phyloP scores from a whole-genome alignment of 2,888 invertebrate genomes.

The Neoitamus cyanurus region DNA sequence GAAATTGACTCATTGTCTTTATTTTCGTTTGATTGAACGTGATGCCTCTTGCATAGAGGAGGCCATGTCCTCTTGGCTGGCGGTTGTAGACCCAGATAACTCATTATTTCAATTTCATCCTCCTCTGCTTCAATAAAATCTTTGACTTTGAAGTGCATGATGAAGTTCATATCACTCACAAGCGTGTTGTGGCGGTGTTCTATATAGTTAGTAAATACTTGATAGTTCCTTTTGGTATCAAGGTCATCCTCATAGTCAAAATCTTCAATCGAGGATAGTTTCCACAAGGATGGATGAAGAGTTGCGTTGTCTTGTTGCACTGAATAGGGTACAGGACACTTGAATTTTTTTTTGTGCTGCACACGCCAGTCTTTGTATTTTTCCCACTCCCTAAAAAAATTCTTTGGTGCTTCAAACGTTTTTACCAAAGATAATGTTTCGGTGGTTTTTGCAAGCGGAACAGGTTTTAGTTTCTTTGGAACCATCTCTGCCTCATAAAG shows the following conservation, averaged over 20 bases:
- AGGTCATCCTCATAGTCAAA: conserved; percentile 60
- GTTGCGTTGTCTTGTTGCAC: conserved; percentile 56
- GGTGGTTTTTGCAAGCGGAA: conserved; percentile 56
- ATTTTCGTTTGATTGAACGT: neutral
- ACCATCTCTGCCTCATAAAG: conserved; percentile 59
- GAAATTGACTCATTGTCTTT: neutral
- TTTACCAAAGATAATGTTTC: conserved; percentile 31
- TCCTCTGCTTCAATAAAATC: conserved; percentile 61
- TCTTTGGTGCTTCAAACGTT: conserved; percentile 45
- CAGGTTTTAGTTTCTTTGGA: conserved; percentile 58
- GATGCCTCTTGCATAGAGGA: conserved; percentile 42
- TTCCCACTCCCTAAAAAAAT: conserved; percentile 47
- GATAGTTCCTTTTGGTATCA: conserved; percentile 63
- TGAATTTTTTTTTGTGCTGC: conserved; percentile 48
- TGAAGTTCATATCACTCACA: conserved; percentile 61
- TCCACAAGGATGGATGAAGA: conserved; percentile 60
- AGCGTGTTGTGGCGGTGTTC: conserved; percentile 64
- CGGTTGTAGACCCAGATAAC: conserved; percentile 43
- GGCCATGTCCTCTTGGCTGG: conserved; percentile 51
- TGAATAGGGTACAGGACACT: conserved; percentile 45
- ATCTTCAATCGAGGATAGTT: conserved; percentile 60
- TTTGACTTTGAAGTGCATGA: conserved; percentile 61
- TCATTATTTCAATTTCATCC: conserved; percentile 54
- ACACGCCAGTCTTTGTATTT: conserved; percentile 49
- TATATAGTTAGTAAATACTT: conserved; percentile 61